These are phyloP conservation scores for Chorisops tibialis DNA, from an alignment of 2,888 invertebrate genomes.

Conservation along the genomic window DNA sequence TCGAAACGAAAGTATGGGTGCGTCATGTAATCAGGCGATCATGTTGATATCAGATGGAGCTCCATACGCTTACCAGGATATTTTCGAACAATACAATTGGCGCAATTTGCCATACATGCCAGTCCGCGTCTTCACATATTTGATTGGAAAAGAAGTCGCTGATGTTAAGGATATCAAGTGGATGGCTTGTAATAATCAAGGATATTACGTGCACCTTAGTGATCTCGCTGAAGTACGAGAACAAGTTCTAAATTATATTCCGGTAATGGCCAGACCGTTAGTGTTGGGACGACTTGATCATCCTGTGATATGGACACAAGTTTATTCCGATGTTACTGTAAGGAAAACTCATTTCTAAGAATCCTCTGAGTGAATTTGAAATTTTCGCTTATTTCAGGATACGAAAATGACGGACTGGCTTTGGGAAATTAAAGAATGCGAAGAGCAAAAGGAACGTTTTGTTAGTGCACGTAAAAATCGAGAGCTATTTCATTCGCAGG, in stretches of 20 bases:
- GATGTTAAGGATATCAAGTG: slow-evolving; percentile 91
- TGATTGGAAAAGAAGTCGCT: slow-evolving; percentile 91
- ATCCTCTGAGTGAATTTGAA: neutral
- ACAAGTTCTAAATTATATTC: slow-evolving; percentile 93
- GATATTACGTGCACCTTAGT: slow-evolving; percentile 93
- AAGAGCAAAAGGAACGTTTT: slow-evolving; percentile 73
- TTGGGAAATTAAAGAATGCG: slow-evolving; percentile 80
- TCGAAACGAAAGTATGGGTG: slow-evolving; percentile 62
- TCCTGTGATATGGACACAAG: slow-evolving; percentile 95
- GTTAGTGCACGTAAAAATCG: slow-evolving; percentile 58
- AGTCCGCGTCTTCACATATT: slow-evolving; percentile 94
- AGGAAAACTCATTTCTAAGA: slow-evolving; percentile 42
- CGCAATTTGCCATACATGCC: slow-evolving; percentile 68
- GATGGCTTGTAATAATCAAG: slow-evolving; percentile 98
- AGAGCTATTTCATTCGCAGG: slow-evolving; percentile 58
- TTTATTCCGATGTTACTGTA: slow-evolving; percentile 89
- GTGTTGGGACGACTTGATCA: slow-evolving; percentile 80
- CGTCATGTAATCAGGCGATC: slow-evolving; percentile 88
- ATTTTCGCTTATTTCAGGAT: slow-evolving; percentile 56
- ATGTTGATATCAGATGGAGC: slow-evolving; percentile 99
- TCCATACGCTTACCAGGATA: slow-evolving; percentile 87
- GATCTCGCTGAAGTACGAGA: slow-evolving; percentile 97
- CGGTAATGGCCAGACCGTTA: slow-evolving; percentile 93
- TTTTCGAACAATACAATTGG: slow-evolving; percentile 91
- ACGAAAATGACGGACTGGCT: slow-evolving; percentile 87